Evolutionary conservation across 2,888 invertebrate species (phyloP), one percentile per base, ranked within the genome.

Genomic region (Serrognathus titanus): DNA sequence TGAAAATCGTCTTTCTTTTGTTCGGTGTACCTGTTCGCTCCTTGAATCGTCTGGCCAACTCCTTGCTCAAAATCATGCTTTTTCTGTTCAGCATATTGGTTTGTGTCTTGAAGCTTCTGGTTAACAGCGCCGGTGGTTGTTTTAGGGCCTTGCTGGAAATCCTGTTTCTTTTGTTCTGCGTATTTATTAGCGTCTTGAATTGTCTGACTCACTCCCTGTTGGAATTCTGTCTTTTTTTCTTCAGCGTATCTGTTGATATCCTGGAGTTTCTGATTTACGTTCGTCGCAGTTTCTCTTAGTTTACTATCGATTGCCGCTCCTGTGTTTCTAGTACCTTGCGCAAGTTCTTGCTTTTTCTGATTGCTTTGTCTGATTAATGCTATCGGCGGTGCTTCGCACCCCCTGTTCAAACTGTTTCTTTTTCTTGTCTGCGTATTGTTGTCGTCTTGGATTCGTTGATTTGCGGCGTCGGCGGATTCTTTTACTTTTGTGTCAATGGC

Each of bases 251-350:
- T 35, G 8, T 58, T 53, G 2, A 43, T 50, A 24, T 61, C 57
- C 12, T 57, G 20, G 8, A 59, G 36, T 10, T 55, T 53, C 20
- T 55, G 51, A 12, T 60, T 57, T 4, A 59, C 45, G 8, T 38
- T 51, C 9, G 53, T 20, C 4, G 57, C 62, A 0, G 57, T 51
- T 55, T 66, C 61, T 51, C 65, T 66, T 24, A 69, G 53, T 53
- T 68, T 70, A 40, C 69, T 68, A 56, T 76, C 76, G 37, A 78
- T 63, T 6, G 70, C 75, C 51, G 76, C 72, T 0, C 74, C 78
- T 24, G 63, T 61, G 50, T 69, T 69, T 41, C 64, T 62, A 6
- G 71, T 60, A 48, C 73, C 73, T 41, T 70, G 68, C 16, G 56
- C 59, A 2, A 51, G n/a, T 8, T 51, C 48, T 13, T 49, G 51